Base-by-base conservation (phyloP, 2,888 invertebrate genomes). In the Mayetiola destructor region DNA sequence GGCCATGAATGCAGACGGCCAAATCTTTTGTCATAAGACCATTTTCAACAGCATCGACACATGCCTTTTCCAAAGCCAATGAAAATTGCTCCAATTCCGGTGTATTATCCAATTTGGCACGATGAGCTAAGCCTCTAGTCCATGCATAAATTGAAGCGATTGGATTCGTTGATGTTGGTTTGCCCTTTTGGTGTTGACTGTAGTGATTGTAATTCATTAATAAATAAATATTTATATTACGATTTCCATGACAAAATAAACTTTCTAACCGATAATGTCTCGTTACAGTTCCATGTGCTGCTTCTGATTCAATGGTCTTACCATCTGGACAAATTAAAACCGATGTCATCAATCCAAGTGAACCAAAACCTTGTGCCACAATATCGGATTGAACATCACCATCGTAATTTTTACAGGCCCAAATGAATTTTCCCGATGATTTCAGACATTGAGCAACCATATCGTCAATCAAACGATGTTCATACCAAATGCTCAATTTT, bases 361-460 rank as follows among this genome's bases (percentile, higher is more conserved):
- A 89, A 1, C 92, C 91, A 64, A 80, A 81, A 18, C 81, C 81
- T 76, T 81, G 88, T 40, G 92, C 92, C 5, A 92, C 84, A 61
- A 90, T 78, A 67, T 92, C 91, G 0, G 88, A 88, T 73, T 90
- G 90, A 5, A 92, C 91, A 67, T 92, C 92, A 32, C 92, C 92
- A 66, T 90, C 89, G 68, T 92, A 92, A 73, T 92, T 92, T 75
- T 92, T 92, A 75, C 91, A 91, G 20, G 89, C 84, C 92, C 92
- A 92, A 54, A 92, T 85, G 69, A 91, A 91, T 10, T 86, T 88
- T 57, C 92, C 92, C 21, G 77, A 76, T 29, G 89, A 84, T 74
- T 92, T 90, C 55, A 90, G 73, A 2, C 77, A 82, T 70, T 90
- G 88, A 35, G 90, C 90, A 30, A 92, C 91, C 89, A 90, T 90